Base-by-base conservation (phyloP, 2,797 vertebrate species). In the Acestrorhynchus altus region DNA sequence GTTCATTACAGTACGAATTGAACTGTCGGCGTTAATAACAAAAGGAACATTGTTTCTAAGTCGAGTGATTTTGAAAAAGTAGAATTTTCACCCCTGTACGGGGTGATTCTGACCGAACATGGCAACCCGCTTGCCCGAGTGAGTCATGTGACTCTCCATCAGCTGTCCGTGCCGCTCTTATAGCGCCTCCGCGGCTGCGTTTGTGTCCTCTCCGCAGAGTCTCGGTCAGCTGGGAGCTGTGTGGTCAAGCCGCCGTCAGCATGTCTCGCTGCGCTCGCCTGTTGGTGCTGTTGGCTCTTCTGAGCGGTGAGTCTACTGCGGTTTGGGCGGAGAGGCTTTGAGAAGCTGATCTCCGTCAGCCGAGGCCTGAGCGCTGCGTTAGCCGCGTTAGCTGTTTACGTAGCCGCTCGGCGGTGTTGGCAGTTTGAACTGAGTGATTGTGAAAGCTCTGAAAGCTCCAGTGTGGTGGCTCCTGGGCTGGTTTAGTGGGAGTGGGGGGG, bases 141-240 rank as follows among this genome's bases (percentile, higher is more conserved):
- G 35, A 20, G 90, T 94, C 91, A 94, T 89, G 87, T 93, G 92
- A 93, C 90, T 89, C 84, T 20, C 75, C 85, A 49, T 79, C 77
- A 79, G 70, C 77, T 79, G 77, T 16, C 1, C 26, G 22, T 22
- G 9, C 61, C 46, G 4, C 12, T 16, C 16, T 67, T 68, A 66
- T 72, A 78, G 16, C 42, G 51, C 61, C 35, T n/a, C 57, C 20
- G 56, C 52, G 20, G 28, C 26, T 24, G 20, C 2, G 22, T 11
- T 3, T 51, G 13, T 2, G 8, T 13, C 15, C 22, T 20, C 16
- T 42, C 60, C 0, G 26, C 16, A 20, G 49, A 18, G 67, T 71
- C 57, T 28, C 13, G 46, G 44, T n/a, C 20, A 22, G 22, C 18
- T 39, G 4, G 39, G 47, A 49, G 51, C 69, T 65, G 60, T 20